Percentiles rank a stretch among this genome's conserved stretches.
Evolutionary conservation across 2,888 invertebrate genomes (phyloP).

Genomic region (Lathronympha strigana): DNA sequence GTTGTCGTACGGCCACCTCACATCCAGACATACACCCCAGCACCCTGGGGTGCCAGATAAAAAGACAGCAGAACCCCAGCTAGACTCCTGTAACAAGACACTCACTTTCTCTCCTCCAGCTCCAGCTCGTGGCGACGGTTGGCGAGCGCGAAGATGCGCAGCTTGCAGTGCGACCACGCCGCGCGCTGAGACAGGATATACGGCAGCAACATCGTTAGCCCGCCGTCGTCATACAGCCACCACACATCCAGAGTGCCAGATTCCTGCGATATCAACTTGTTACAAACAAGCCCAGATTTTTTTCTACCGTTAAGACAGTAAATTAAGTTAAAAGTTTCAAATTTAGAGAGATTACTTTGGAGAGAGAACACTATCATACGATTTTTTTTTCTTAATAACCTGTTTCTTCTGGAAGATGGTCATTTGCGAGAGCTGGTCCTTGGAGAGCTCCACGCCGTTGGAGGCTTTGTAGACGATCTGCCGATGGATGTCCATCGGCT

Average conservation of each 20-base stretch:
- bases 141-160: slow-evolving; percentile 92
- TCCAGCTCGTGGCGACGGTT: slow-evolving; percentile 91
- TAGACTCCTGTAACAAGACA: not conserved
- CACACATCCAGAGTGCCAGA: slow-evolving; percentile 95
- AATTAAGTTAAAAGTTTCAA: too few species aligned
- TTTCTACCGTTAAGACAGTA: too few species aligned
- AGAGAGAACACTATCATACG: not conserved
- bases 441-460: slow-evolving; percentile 85
- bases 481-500: slow-evolving; percentile 64
- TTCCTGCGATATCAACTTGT: slow-evolving; percentile 72
- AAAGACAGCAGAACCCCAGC: not conserved
- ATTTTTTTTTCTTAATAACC: too few species aligned
- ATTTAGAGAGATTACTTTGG: too few species aligned
- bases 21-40: too few species aligned
- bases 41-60: too few species aligned
- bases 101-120: slow-evolving; percentile 93
- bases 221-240: slow-evolving; percentile 98
- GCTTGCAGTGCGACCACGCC: slow-evolving; percentile 90
- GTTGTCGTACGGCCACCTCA: too few species aligned
- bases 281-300: too few species aligned
- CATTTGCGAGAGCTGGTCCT: slow-evolving; percentile 87
- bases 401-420: slow-evolving; percentile 91
- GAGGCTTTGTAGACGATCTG: slow-evolving; percentile 84
- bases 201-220: slow-evolving; percentile 92
- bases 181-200: slow-evolving; percentile 93